Conservation (phyloP, 2,113 vertebrate genomes). For the Phycodurus eques region DNA sequence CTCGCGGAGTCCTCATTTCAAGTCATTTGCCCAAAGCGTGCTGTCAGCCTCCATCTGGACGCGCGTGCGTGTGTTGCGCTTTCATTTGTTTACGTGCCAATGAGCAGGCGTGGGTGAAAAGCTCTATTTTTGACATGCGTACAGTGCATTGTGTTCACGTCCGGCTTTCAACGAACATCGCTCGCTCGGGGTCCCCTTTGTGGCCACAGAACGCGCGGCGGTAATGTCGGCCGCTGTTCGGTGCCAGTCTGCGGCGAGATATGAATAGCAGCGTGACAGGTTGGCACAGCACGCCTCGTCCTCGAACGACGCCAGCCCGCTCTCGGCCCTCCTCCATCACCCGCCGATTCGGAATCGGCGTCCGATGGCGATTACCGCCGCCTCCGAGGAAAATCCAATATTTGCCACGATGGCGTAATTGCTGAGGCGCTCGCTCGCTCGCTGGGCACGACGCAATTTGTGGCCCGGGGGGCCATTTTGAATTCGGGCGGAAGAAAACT, state of each 20-base stretch:
- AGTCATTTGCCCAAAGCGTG: conserved; percentile 67
- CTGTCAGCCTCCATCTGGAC: conserved; percentile 73
- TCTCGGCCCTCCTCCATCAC: conserved; percentile 61
- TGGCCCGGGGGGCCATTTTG: conserved; percentile 50
- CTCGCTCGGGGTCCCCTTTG: conserved; percentile 6
- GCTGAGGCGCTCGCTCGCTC: conserved; percentile 21
- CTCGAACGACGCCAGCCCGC: conserved; percentile 56
- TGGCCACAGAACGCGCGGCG: background rate
- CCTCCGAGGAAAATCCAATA: background rate
- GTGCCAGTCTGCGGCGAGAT: conserved; percentile 33
- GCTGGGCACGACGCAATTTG: conserved; percentile 8
- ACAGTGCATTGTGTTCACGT: conserved; percentile 4
- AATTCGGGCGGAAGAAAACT: conserved; percentile 38
- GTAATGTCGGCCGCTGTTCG: background rate
- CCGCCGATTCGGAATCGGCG: conserved; percentile 60
- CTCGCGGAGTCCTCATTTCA: conserved; percentile 71
- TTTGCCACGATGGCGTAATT: conserved; percentile 42
- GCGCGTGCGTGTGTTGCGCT: conserved; percentile 28
- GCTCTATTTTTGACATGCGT: conserved; percentile 34
- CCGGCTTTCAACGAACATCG: conserved; percentile 30
- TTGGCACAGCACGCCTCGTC: conserved; percentile 68
- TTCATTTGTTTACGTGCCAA: conserved; percentile 63
- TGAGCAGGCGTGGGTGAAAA: conserved; percentile 57
- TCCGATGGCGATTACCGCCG: conserved; percentile 34
- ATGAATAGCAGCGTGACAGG: conserved; percentile 66